phyloP scores from a whole-genome alignment of 2,113 vertebrate genomes.

The Mystacornis crossleyi region DNA sequence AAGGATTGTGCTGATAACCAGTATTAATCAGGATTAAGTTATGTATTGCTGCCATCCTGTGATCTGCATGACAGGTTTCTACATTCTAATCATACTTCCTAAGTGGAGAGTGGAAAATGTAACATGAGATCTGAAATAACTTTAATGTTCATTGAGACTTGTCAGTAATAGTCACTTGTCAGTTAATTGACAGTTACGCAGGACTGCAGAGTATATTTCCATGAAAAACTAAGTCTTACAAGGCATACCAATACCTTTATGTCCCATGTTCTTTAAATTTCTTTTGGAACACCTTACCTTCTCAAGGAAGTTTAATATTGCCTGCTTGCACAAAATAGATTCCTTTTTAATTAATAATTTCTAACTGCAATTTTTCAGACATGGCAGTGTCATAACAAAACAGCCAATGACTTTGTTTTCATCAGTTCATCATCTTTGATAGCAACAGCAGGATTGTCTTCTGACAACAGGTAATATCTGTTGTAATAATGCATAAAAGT shows the following conservation, averaged over 20 bases:
- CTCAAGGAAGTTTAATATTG: background rate
- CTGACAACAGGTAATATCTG: constrained; percentile 89
- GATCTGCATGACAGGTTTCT: background rate
- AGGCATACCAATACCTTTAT: background rate
- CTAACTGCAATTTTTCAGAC: constrained; percentile 77
- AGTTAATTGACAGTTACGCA: rapidly evolving
- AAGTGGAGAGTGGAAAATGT: background rate
- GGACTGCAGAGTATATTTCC: background rate
- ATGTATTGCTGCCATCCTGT: background rate
- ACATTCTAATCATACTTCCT: background rate
- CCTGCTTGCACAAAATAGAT: background rate
- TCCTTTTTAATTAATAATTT: background rate
- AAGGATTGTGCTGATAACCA: background rate
- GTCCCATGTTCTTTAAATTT: background rate
- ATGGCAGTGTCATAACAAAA: constrained; percentile 97
- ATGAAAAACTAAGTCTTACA: background rate
- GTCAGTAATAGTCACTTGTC: background rate
- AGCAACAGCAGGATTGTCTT: constrained; percentile 93
- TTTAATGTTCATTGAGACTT: background rate
- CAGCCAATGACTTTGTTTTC: constrained; percentile 95
- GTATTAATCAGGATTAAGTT: background rate
- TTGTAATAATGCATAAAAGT: background rate
- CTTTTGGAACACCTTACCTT: background rate
- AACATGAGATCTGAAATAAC: background rate
- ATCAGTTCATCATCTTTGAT: constrained; percentile 96